Conservation (phyloP, 2,888 invertebrate species). For the Diadegma fenestrale region DNA sequence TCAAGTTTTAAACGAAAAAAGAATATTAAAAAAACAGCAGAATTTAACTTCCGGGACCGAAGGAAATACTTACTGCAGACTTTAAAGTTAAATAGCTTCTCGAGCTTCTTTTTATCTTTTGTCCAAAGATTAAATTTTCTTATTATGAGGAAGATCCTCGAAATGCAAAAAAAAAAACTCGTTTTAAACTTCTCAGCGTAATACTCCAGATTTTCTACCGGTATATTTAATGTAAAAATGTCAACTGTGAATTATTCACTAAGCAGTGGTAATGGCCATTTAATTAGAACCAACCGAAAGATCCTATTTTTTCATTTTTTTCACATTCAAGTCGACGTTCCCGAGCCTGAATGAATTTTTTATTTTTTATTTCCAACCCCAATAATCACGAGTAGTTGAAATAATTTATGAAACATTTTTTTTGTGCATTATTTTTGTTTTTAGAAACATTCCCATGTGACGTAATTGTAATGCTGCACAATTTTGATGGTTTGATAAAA, state of each 20-base stretch:
- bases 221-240: background rate
- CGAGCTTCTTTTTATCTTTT: slow-evolving; percentile 10
- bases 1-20: slow-evolving; percentile 64
- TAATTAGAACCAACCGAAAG: background rate
- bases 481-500: slow-evolving; percentile 37
- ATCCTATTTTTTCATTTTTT: background rate
- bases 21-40: slow-evolving; percentile 9
- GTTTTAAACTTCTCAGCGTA: slow-evolving; percentile 9
- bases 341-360: background rate
- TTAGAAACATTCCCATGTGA: background rate
- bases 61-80: slow-evolving; percentile 20
- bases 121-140: slow-evolving; percentile 28
- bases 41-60: slow-evolving; percentile 15
- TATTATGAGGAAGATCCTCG: slow-evolving; percentile 14
- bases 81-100: slow-evolving; percentile 30
- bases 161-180: background rate
- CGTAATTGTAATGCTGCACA: background rate
- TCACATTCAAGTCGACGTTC: background rate
- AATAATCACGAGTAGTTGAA: background rate
- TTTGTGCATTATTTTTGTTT: background rate
- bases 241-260: background rate
- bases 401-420: background rate
- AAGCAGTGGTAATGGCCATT: background rate
- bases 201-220: background rate
- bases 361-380: background rate